Evolutionary conservation across 2,888 invertebrate genomes (phyloP).

Genomic region (Trichacis sp.): DNA sequence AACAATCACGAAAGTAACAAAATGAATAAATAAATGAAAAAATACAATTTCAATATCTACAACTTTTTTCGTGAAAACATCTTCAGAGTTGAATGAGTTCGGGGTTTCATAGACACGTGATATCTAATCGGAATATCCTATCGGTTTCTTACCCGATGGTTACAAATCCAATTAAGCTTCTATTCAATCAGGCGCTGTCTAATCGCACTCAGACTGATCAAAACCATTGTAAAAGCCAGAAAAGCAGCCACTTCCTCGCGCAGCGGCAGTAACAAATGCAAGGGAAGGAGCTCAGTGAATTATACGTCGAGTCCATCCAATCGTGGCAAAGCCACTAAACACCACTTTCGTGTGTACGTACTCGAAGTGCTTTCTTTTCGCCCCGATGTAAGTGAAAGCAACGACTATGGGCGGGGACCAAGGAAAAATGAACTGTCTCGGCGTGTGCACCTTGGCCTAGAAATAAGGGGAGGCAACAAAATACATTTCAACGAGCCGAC

Average conservation of each 20-base stretch:
- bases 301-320: constrained; percentile 25
- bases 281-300: constrained; percentile 10
- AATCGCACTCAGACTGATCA: constrained; percentile 19
- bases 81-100: not conserved
- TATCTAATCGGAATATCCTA: constrained; percentile 23
- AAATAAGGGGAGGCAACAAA: constrained; percentile 17
- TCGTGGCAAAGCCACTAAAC: constrained; percentile 23
- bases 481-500: constrained; percentile 28
- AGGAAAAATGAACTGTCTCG: not conserved
- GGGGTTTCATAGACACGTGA: constrained; percentile 12
- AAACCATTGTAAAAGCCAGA: constrained; percentile 15
- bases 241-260: not conserved
- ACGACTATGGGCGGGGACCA: not conserved
- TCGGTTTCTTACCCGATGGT: constrained; percentile 17
- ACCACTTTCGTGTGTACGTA: constrained; percentile 6
- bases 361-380: not conserved
- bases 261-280: not conserved
- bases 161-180: constrained; percentile 20
- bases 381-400: constrained; percentile 1
- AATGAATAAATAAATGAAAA: too few species aligned
- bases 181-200: constrained; percentile 22
- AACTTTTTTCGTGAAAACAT: too few species aligned
- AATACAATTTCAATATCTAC: too few species aligned
- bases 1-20: too few species aligned
- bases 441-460: constrained; percentile 22